Conservation (phyloP, 2,113 vertebrate species). For the Phylloscopus whistleri region DNA sequence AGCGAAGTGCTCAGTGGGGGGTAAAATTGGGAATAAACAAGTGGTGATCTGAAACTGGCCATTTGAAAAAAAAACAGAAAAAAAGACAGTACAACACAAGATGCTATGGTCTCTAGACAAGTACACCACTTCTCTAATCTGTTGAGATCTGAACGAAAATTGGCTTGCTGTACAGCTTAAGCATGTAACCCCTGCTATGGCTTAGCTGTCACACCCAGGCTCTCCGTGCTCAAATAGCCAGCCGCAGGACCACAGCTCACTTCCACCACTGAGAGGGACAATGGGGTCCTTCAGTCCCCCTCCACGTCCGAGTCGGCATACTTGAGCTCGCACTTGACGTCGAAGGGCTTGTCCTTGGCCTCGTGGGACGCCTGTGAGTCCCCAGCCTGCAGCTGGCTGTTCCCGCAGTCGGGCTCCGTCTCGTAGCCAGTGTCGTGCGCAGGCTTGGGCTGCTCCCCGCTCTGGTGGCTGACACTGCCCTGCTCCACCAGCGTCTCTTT, state of each 20-base stretch:
- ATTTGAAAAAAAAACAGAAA: neutral
- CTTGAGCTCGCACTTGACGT: conserved; percentile 89
- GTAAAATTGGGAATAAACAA: neutral
- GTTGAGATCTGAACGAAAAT: neutral
- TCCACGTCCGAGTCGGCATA: conserved; percentile 86
- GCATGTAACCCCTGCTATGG: neutral
- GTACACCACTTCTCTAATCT: conserved; percentile 24
- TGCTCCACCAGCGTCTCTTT: conserved; percentile 84
- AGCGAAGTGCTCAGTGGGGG: neutral
- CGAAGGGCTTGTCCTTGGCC: conserved; percentile 83
- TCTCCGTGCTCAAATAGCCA: neutral
- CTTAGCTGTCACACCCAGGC: neutral
- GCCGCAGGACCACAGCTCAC: neutral
- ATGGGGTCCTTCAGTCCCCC: conserved; percentile 60
- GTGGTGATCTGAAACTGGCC: conserved; percentile 55
- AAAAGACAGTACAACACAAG: conserved; percentile 25
- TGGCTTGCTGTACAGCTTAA: neutral
- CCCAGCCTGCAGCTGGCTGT: conserved; percentile 77
- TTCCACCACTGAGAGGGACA: neutral
- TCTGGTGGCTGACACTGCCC: conserved; percentile 77
- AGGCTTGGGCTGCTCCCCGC: conserved; percentile 78
- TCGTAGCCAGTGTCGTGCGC: conserved; percentile 91
- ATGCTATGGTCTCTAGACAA: conserved; percentile 18
- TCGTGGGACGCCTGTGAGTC: conserved; percentile 61
- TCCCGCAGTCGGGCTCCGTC: conserved; percentile 87